These are phyloP conservation scores for Indri indri DNA, from an alignment of 2,113 vertebrate genomes.

Conservation along the genomic window DNA sequence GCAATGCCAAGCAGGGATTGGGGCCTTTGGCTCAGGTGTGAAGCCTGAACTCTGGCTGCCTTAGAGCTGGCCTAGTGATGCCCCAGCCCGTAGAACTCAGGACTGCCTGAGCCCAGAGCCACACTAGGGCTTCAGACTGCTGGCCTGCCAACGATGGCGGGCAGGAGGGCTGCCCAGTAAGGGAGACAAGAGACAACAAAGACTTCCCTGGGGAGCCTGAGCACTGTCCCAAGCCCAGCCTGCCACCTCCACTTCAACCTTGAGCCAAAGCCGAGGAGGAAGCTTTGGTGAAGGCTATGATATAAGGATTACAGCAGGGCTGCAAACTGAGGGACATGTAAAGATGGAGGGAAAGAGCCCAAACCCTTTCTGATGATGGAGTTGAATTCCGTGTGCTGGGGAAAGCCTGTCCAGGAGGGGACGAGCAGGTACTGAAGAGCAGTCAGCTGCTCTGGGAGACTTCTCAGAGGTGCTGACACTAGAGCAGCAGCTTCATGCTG, in stretches of 20 bases:
- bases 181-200: background rate
- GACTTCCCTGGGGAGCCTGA: background rate
- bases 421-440: background rate
- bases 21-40: background rate
- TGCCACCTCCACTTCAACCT: background rate
- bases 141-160: background rate
- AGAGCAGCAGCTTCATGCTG: background rate
- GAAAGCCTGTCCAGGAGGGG: background rate
- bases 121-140: background rate
- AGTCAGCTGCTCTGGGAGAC: background rate
- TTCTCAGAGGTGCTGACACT: background rate
- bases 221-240: background rate
- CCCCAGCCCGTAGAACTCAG: background rate
- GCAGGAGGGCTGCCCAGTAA: background rate
- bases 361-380: background rate
- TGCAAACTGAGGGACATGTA: background rate
- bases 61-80: background rate
- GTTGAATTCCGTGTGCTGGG: background rate
- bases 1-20: background rate
- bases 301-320: background rate
- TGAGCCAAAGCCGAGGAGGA: background rate
- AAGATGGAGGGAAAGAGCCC: background rate
- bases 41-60: background rate
- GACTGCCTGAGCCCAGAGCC: background rate
- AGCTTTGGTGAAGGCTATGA: background rate